Evolutionary conservation across 2,888 invertebrate genomes (phyloP).

Genomic region (Campopleginae sp.): DNA sequence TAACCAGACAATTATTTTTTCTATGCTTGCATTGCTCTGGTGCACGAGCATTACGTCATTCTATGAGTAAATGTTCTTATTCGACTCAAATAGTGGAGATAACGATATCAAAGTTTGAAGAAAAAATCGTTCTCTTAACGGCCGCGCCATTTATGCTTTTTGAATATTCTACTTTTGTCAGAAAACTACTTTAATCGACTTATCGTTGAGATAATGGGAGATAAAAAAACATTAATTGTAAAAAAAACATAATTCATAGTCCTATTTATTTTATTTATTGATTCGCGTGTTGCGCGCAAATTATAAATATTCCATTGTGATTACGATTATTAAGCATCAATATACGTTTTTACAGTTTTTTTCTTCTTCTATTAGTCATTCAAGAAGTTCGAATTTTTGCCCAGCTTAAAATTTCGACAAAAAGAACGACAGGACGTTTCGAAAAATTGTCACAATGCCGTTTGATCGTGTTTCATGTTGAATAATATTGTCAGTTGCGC

Average conservation of each 20-base stretch:
- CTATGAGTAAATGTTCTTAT: background rate
- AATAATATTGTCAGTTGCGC: background rate
- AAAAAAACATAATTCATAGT: background rate
- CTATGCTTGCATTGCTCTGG: too few relatives aligned
- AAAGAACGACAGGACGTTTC: background rate
- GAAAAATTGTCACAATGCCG: background rate
- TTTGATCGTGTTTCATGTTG: background rate
- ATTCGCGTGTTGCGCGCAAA: background rate
- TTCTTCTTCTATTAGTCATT: background rate
- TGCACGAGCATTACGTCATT: background rate
- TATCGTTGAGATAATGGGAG: background rate
- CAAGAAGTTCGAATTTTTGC: background rate
- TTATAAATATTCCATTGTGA: too few relatives aligned
- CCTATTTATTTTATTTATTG: conserved; percentile 5
- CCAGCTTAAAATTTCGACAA: background rate
- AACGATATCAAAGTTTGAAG: background rate
- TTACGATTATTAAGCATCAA: background rate
- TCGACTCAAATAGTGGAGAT: background rate
- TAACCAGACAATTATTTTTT: too few relatives aligned
- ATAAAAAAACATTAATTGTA: background rate
- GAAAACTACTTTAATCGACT: too few relatives aligned
- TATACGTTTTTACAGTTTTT: background rate
- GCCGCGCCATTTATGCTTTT: background rate
- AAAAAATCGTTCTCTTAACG: background rate
- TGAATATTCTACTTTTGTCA: background rate